Conservation (phyloP, 2,888 invertebrate species). For the Gymnocheta viridis region DNA sequence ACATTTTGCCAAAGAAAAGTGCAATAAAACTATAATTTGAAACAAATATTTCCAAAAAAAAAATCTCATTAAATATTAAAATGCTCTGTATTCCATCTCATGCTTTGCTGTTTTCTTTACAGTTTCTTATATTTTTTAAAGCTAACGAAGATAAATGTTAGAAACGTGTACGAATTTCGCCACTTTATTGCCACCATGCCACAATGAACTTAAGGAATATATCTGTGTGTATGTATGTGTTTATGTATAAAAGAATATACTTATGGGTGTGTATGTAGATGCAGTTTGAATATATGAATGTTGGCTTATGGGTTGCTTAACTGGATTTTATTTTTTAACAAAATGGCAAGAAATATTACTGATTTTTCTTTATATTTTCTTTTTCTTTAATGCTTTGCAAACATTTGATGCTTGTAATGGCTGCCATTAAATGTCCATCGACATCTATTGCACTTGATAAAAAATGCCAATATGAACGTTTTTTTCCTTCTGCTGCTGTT, state of each 20-base stretch:
- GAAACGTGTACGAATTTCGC: slow-evolving; percentile 61
- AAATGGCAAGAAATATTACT: not conserved
- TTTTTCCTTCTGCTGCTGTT: not conserved
- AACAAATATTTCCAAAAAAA: not conserved
- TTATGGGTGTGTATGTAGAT: not conserved
- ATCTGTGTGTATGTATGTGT: not conserved
- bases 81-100: slow-evolving; percentile 7
- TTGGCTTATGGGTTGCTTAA: slow-evolving; percentile 23
- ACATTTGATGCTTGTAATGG: slow-evolving; percentile 67
- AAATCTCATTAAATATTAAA: slow-evolving; percentile 52
- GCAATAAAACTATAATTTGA: not conserved
- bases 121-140: slow-evolving; percentile 31
- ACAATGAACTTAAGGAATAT: slow-evolving; percentile 26
- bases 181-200: slow-evolving; percentile 48
- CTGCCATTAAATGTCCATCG: slow-evolving; percentile 69
- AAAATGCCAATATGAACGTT: slow-evolving; percentile 48
- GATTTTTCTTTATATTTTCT: not conserved
- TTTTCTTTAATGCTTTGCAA: slow-evolving; percentile 23
- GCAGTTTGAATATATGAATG: not conserved
- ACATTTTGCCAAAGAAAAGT: not conserved
- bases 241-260: not conserved
- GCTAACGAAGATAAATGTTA: slow-evolving; percentile 68
- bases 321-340: not conserved
- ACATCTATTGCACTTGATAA: slow-evolving; percentile 63
- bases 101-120: not conserved